Conservation (phyloP, 2,113 vertebrate species). For the Aptenodytes patagonicus region DNA sequence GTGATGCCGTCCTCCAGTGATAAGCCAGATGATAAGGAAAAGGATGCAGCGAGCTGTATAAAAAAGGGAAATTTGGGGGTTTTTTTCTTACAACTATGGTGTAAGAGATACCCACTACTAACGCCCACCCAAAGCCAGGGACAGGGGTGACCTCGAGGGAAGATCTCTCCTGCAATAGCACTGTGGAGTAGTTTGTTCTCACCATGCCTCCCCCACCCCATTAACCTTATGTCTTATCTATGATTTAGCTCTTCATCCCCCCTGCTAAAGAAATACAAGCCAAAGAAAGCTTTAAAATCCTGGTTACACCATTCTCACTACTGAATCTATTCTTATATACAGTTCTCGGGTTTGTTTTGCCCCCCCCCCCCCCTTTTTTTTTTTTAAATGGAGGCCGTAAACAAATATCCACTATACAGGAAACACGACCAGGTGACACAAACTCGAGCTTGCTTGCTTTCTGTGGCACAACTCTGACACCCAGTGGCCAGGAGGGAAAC, state of each 20-base stretch:
- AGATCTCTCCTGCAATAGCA: background rate
- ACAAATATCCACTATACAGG: background rate
- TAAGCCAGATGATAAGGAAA: constrained; percentile 97
- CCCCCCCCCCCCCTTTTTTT: too few species aligned
- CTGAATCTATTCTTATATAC: background rate
- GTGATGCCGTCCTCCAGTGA: constrained; percentile 96
- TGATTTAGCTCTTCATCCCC: background rate
- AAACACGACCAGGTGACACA: background rate
- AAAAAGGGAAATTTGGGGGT: background rate
- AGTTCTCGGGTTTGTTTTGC: background rate
- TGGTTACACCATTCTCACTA: background rate
- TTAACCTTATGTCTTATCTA: rapidly evolving
- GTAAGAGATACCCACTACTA: background rate
- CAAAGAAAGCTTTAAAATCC: background rate
- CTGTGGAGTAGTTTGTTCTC: background rate
- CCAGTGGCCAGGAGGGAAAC: background rate
- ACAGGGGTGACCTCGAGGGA: rapidly evolving
- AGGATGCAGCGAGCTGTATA: constrained; percentile 93
- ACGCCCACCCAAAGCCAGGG: background rate
- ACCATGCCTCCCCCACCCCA: rapidly evolving
- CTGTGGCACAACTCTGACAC: background rate
- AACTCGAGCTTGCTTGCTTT: rapidly evolving
- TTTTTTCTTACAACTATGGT: background rate
- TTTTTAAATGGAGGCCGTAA: background rate
- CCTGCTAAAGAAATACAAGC: background rate